A percentile compares a stretch with the other conserved stretches of the same genome.
phyloP scores from a whole-genome alignment of 30 jellyfish, hydroid and myxozoan genomes.

The Cassiopea xamachana region DNA sequence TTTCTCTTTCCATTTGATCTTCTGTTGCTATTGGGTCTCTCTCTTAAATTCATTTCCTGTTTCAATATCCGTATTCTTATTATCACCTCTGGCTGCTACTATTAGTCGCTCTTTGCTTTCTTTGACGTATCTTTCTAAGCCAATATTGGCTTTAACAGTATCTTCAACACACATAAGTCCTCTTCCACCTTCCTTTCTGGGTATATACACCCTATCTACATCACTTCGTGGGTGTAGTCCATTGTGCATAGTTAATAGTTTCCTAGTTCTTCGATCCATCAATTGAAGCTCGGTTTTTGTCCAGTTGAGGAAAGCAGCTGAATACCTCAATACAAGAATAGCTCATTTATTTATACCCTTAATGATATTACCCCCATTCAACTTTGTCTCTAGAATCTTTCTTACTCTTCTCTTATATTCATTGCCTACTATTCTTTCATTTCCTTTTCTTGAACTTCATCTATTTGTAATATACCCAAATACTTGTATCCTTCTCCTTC shows the following conservation, averaged over 20 bases:
- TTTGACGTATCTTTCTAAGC: background rate
- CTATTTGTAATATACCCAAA: too few relatives aligned
- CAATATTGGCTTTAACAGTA: background rate
- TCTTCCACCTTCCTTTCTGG: constrained; percentile 3
- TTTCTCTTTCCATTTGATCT: background rate
- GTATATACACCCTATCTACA: background rate
- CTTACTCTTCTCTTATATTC: too few relatives aligned
- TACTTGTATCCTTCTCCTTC: background rate
- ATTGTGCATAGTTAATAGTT: background rate
- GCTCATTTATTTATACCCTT: background rate
- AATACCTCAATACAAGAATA: background rate
- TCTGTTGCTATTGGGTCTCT: background rate
- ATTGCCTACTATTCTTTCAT: too few relatives aligned
- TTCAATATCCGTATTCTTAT: background rate
- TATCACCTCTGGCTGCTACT: background rate
- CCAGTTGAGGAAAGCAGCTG: background rate
- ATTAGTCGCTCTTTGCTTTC: background rate
- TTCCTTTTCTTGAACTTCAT: too few relatives aligned
- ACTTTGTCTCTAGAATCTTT: background rate
- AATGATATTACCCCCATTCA: background rate
- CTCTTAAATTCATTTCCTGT: background rate
- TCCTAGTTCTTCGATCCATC: background rate
- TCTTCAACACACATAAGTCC: constrained; percentile 5
- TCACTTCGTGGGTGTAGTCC: background rate
- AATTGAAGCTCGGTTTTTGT: background rate